phyloP scores from a whole-genome alignment of 2,113 vertebrate species.

The Circaetus gallicus region DNA sequence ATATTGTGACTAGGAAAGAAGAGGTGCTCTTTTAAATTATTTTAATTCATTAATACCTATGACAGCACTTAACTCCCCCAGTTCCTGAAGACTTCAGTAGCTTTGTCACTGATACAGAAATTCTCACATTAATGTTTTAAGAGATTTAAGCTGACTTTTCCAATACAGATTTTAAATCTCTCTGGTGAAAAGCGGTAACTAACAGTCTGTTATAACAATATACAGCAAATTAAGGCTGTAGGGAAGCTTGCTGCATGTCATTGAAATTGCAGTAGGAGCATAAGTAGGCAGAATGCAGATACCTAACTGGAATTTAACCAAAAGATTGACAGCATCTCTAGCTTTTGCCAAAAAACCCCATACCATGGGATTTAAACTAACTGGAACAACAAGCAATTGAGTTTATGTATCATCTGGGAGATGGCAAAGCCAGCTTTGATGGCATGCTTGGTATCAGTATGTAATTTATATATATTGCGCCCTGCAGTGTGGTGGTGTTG shows the following conservation, averaged over 20 bases:
- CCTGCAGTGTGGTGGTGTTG: background rate
- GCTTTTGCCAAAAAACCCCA: background rate
- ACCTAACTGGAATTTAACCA: slow-evolving; percentile 23
- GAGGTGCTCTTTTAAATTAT: background rate
- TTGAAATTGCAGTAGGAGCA: background rate
- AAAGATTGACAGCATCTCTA: slow-evolving; percentile 19
- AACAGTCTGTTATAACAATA: background rate
- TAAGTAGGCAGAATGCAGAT: slow-evolving; percentile 23
- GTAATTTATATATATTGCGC: background rate
- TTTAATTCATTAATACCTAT: background rate
- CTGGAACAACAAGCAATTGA: background rate
- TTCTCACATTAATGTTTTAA: background rate
- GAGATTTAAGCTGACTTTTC: background rate
- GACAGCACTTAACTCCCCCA: background rate
- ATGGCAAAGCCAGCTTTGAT: background rate
- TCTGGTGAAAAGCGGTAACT: background rate
- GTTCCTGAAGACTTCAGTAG: background rate
- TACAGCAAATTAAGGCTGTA: background rate
- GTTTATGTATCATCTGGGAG: background rate
- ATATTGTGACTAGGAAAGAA: background rate
- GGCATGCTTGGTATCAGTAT: background rate
- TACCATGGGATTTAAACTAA: background rate
- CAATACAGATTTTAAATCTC: background rate
- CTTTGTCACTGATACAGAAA: background rate
- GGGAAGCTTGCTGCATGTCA: background rate